phyloP scores from a whole-genome alignment of 2,113 vertebrate species.

The Vulpes lagopus region DNA sequence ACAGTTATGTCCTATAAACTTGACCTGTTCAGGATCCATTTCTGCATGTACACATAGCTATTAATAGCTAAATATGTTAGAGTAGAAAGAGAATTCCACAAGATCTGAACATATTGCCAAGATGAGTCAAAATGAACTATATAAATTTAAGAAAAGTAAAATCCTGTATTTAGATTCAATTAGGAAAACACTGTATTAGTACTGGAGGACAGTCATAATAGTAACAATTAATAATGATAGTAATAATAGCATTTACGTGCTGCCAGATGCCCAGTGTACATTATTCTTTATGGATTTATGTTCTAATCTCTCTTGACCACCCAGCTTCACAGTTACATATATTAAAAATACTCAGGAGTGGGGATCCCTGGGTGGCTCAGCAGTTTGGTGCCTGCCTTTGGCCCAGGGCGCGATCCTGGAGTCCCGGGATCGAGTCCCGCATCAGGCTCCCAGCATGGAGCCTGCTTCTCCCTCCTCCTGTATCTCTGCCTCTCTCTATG shows the following conservation, averaged over 20 bases:
- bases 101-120: background rate
- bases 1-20: background rate
- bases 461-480: too few species aligned
- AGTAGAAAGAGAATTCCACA: conserved; percentile 16
- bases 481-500: too few species aligned
- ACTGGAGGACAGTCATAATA: background rate
- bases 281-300: background rate
- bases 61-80: conserved; percentile 35
- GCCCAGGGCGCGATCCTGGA: too few species aligned
- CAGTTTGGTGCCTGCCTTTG: too few species aligned
- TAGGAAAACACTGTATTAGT: background rate
- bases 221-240: background rate
- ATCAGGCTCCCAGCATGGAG: too few species aligned
- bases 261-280: background rate
- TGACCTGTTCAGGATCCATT: background rate
- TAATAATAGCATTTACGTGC: background rate
- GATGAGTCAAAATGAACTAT: background rate
- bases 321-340: background rate
- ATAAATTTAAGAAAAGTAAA: conserved; percentile 45
- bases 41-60: background rate
- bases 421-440: too few species aligned
- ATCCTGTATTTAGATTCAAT: conserved; percentile 4
- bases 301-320: background rate
- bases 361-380: too few species aligned
- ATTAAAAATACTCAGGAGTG: background rate